Base-by-base conservation (phyloP, 2,797 vertebrate species). In the Mycteria americana region DNA sequence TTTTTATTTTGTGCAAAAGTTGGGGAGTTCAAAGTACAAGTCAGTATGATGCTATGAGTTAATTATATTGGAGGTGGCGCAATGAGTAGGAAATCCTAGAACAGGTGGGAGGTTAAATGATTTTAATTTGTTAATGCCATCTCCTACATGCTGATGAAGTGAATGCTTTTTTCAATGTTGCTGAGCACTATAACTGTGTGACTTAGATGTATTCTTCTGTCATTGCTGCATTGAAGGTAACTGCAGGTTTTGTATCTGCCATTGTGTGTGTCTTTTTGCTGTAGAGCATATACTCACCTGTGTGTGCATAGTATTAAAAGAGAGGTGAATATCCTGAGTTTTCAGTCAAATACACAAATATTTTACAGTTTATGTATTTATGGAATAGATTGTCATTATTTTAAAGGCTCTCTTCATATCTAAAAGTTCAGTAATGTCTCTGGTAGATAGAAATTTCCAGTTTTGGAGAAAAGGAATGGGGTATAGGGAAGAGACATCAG, bases 31-130 rank as follows among this genome's bases (percentile, higher is more conserved):
- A 54, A 93, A 86, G 31, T 54, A 64, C 39, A 79, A 85, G 10
- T 65, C 65, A 33, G 16, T 75, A 17, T 56, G 79, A 88, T 63
- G 33, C 57, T 91, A 10, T 92, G 25, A 6, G 1, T 81, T 87
- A 89, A 94, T 95, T 90, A 45, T 63, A 90, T 62, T 82, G 70
- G 78, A 95, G 63, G 16, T 73, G 70, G 16, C 7, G 18, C 57
- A 89, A 13, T 35, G 63, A 92, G 27, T 74, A 84, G 81, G 67
- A 95, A 94, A 92, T 93, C 53, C 53, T 91, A 51, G 65, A 88
- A 59, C 70, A 81, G 30, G 72, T 92, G 17, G 7, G 15, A 89
- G 17, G 35, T 74, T 88, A 88, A 83, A 37, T 77, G 10, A 57
- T 81, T 81, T 78, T 63, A 68, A 70, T 92, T 93, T 84, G 12